Percentiles rank a stretch among this genome's conserved stretches.
Evolutionary conservation across 2,888 invertebrate species (phyloP).

Genomic region (Merodon equestris): DNA sequence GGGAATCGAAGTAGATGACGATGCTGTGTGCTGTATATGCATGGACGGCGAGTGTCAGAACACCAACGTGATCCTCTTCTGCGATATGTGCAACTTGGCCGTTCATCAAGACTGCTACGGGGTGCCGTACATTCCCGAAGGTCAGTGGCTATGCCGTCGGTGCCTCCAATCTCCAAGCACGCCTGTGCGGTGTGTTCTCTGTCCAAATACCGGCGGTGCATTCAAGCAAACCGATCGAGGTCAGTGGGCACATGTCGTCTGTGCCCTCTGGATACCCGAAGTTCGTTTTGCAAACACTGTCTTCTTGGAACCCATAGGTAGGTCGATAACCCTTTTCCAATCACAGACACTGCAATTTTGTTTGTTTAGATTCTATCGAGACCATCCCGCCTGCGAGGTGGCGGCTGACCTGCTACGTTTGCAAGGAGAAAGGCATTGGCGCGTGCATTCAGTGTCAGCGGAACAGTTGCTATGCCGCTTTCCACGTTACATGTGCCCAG

Average conservation of each 20-base stretch:
- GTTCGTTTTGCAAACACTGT: slow-evolving; percentile 98
- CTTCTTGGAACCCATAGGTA: slow-evolving; percentile 96
- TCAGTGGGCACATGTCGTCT: slow-evolving; percentile 99
- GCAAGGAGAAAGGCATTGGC: slow-evolving; percentile 94
- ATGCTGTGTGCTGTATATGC: slow-evolving; percentile 99
- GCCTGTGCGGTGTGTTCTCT: slow-evolving; percentile 97
- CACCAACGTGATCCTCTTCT: slow-evolving; percentile 98
- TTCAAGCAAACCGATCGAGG: slow-evolving; percentile 97
- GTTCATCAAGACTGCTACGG: slow-evolving; percentile 99
- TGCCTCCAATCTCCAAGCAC: slow-evolving; percentile 97
- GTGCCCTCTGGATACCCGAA: slow-evolving; percentile 99
- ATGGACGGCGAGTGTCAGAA: slow-evolving; percentile 99
- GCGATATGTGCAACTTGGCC: slow-evolving; percentile 99
- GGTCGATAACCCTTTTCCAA: slow-evolving; percentile 66
- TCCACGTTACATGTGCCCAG: slow-evolving; percentile 99
- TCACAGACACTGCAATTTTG: too few species aligned
- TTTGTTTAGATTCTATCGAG: slow-evolving; percentile 89
- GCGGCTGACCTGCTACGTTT: slow-evolving; percentile 98
- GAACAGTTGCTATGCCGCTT: slow-evolving; percentile 97
- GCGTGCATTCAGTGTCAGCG: slow-evolving; percentile 99
- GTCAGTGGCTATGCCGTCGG: slow-evolving; percentile 97
- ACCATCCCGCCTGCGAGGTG: slow-evolving; percentile 97
- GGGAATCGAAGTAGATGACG: slow-evolving; percentile 94
- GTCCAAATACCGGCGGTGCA: slow-evolving; percentile 98
- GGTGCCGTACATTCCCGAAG: slow-evolving; percentile 95